Conservation (phyloP, 2,797 vertebrate genomes). For the Carcharodon carcharias region DNA sequence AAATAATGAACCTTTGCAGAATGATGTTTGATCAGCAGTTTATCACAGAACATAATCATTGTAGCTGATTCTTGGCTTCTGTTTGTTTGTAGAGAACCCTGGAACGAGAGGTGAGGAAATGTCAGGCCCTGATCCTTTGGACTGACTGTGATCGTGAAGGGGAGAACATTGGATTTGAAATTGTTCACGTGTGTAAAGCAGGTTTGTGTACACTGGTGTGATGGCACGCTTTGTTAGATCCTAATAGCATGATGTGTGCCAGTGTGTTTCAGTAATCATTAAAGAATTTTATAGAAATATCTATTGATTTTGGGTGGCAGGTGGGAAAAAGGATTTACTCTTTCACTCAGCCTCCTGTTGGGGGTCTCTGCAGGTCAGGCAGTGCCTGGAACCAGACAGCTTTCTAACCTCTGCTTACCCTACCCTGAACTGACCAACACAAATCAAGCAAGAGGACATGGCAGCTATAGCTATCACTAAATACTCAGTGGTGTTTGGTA, state of each 20-base stretch:
- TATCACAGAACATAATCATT: slow-evolving; percentile 11
- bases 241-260: too few relatives aligned
- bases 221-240: background rate
- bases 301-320: background rate
- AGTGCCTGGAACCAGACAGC: background rate
- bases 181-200: slow-evolving; percentile 89
- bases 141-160: slow-evolving; percentile 96
- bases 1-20: background rate
- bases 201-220: slow-evolving; percentile 55
- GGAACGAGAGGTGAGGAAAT: slow-evolving; percentile 76
- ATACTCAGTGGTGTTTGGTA: background rate
- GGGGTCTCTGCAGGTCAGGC: background rate
- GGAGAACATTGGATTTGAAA: slow-evolving; percentile 94
- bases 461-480: background rate
- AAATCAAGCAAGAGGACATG: background rate
- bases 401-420: background rate
- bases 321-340: background rate
- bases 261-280: background rate
- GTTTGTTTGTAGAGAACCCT: slow-evolving; percentile 68
- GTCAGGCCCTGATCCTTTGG: slow-evolving; percentile 90
- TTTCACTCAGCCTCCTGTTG: background rate
- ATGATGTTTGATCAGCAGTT: background rate
- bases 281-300: background rate
- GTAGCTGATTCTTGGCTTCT: background rate
- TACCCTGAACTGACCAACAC: background rate